Conservation (phyloP, 1,140 invertebrate genomes). For the Drosophila santomea region DNA sequence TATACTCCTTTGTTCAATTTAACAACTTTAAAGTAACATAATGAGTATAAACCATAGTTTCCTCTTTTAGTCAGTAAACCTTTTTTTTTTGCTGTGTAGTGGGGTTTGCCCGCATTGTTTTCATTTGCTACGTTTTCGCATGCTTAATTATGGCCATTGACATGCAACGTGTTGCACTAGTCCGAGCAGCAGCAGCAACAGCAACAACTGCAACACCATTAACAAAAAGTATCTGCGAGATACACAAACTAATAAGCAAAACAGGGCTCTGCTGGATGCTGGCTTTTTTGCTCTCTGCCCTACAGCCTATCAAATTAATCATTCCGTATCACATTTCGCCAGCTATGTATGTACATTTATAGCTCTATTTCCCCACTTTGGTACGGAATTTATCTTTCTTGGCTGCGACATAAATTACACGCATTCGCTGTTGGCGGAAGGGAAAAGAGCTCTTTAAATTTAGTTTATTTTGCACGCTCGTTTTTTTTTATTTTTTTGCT, state of each 20-base stretch:
- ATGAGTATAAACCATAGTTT: too few relatives aligned
- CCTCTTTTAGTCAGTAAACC: neutral
- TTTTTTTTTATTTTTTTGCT: neutral
- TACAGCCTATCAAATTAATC: slow-evolving; percentile 76
- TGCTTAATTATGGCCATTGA: slow-evolving; percentile 81
- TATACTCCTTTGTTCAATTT: neutral
- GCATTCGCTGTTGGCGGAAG: slow-evolving; percentile 23
- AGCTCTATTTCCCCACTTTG: slow-evolving; percentile 64
- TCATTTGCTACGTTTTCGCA: slow-evolving; percentile 79
- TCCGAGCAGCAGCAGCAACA: slow-evolving; percentile 8
- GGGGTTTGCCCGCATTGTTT: slow-evolving; percentile 69
- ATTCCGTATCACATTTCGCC: slow-evolving; percentile 79
- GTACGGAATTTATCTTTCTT: slow-evolving; percentile 73
- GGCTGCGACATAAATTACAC: slow-evolving; percentile 76
- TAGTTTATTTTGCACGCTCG: slow-evolving; percentile 41
- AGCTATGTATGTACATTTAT: slow-evolving; percentile 68
- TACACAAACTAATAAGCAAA: slow-evolving; percentile 69
- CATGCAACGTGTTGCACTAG: slow-evolving; percentile 78
- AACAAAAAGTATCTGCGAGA: slow-evolving; percentile 35
- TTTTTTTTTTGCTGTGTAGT: neutral
- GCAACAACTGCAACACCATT: neutral
- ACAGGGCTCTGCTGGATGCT: slow-evolving; percentile 22
- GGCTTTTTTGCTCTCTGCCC: slow-evolving; percentile 22
- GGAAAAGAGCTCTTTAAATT: slow-evolving; percentile 74
- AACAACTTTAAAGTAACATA: too few relatives aligned